Evolutionary conservation across 2,113 vertebrate genomes (phyloP).

Genomic region (Anas platyrhynchos): DNA sequence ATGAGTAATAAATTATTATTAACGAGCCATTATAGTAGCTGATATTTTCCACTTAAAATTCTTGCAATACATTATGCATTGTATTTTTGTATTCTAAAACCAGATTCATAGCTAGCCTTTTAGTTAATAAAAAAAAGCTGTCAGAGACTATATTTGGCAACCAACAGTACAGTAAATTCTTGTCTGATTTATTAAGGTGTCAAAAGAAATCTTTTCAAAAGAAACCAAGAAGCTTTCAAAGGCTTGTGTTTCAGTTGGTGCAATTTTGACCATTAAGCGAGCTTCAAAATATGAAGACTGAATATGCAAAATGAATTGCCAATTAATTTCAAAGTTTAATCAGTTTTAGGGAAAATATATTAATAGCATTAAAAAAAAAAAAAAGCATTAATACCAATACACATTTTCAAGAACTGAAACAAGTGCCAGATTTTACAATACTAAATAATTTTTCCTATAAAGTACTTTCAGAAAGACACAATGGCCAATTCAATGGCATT

Average conservation of each 20-base stretch:
- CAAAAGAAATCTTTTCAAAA: background rate
- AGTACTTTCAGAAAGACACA: background rate
- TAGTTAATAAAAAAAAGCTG: background rate
- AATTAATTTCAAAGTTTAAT: background rate
- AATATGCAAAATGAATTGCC: background rate
- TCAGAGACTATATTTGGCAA: background rate
- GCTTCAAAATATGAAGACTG: background rate
- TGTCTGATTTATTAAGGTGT: background rate
- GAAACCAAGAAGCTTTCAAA: background rate
- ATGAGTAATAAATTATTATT: background rate
- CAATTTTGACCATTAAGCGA: background rate
- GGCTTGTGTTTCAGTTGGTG: background rate
- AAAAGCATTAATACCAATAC: background rate
- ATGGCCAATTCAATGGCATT: background rate
- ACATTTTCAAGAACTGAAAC: background rate
- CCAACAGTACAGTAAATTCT: background rate
- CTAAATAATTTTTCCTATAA: background rate
- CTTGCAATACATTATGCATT: background rate
- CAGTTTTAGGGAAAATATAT: background rate
- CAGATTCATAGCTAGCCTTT: background rate
- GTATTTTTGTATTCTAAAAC: background rate
- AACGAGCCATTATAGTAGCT: background rate
- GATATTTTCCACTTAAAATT: conserved; percentile 9
- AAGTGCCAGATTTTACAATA: background rate
- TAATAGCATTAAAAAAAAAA: background rate